Conservation (phyloP, 1,140 invertebrate genomes). For the Calosoma granatense region DNA sequence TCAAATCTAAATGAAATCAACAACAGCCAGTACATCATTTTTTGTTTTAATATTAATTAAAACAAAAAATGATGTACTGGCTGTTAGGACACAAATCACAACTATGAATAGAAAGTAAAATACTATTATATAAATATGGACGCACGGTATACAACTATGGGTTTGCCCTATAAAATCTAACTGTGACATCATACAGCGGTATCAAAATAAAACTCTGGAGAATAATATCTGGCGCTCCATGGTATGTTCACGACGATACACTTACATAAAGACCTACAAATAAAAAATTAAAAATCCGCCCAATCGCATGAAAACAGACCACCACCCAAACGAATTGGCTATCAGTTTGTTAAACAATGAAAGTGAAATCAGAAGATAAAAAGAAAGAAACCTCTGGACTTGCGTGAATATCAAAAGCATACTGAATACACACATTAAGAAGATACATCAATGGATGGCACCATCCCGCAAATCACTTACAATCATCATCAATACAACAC, state of each 20-base stretch:
- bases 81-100: neutral
- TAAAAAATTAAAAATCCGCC: neutral
- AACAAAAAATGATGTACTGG: neutral
- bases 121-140: neutral
- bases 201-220: conserved; percentile 4
- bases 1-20: neutral
- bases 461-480: neutral
- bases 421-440: neutral
- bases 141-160: neutral
- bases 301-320: neutral
- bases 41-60: too few relatives aligned
- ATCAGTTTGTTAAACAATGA: neutral
- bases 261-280: neutral
- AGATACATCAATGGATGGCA: neutral
- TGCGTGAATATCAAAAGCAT: neutral
- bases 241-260: neutral
- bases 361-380: neutral
- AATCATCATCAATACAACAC: neutral
- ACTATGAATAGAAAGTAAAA: neutral
- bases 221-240: neutral
- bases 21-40: too few relatives aligned
- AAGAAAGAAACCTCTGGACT: neutral
- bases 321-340: neutral
- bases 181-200: neutral
- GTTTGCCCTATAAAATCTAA: neutral